Evolutionary conservation across 2,113 vertebrate genomes (phyloP), one percentile per base, ranked within the genome.

Genomic region (Pardalotus punctatus): DNA sequence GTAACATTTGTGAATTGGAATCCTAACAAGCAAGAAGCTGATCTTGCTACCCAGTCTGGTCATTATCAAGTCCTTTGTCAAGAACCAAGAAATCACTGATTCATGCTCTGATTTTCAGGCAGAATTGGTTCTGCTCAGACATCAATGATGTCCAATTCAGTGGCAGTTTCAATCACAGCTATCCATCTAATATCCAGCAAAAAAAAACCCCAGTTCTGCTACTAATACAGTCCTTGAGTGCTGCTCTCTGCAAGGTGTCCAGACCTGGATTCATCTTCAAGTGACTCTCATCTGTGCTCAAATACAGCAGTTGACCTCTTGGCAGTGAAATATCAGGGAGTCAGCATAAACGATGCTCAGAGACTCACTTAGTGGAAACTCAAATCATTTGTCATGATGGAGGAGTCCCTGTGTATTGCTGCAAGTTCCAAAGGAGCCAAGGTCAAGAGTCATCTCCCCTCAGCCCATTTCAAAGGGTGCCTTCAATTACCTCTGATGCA

Each of bases 51-150:
- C 95, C 81, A 92, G 92, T 94, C 86, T 56, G 95, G 94, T 96
- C 97, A 97, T 98, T 97, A 98, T 96, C 96, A 88, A 93, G 86
- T 94, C 93, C 79, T 97, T 97, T 97, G 96, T 98, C 84, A 86
- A 81, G 64, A 92, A 42, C 60, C 82, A 87, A 90, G 93, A 97
- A 97, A 97, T 95, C 94, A 97, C 94, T 92, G 97, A 98, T 97
- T 97, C 97, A 97, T 95, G 88, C 96, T 97, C 95, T 96, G 97
- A 98, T 98, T 98, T 98, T 96, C 96, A 97, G 93, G 86, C 89
- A 85, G 96, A 88, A 97, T 96, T 93, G 96, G 94, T 97, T 96
- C 94, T 97, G 96, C 97, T 97, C 95, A 98, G 94, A 94, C 94
- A 94, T 97, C 96, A 97, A 86, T 24, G 90, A 97, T 95, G 95